phyloP scores from a whole-genome alignment of 2,888 invertebrate genomes.

The Peribatodes rhomboidaria region DNA sequence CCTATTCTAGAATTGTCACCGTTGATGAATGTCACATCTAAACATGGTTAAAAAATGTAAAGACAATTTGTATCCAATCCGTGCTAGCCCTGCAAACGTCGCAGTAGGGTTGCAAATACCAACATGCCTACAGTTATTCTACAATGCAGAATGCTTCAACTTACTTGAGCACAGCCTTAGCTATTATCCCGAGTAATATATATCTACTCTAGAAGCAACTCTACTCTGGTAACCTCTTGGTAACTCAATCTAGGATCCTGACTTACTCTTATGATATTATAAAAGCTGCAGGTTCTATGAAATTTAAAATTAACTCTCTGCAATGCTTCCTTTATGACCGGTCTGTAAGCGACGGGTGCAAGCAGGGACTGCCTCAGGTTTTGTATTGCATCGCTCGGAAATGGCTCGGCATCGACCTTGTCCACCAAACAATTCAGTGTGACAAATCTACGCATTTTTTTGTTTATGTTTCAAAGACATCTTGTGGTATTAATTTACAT shows the following conservation, averaged over 20 bases:
- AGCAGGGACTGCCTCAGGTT: constrained; percentile 68
- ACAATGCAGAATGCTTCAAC: too few species aligned
- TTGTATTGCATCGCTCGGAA: constrained; percentile 69
- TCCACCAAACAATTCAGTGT: constrained; percentile 69
- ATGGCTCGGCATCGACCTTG: constrained; percentile 61
- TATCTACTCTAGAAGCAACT: too few species aligned
- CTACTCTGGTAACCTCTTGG: not conserved
- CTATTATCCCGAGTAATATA: too few species aligned
- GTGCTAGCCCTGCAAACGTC: too few species aligned
- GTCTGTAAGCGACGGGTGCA: constrained; percentile 62
- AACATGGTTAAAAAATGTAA: too few species aligned
- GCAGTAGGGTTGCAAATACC: too few species aligned
- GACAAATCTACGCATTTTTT: constrained; percentile 75
- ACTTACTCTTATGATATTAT: constrained; percentile 64
- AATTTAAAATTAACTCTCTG: constrained; percentile 70
- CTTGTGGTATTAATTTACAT: constrained; percentile 45
- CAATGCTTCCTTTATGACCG: constrained; percentile 69
- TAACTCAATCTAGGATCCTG: not conserved
- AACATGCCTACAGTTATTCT: too few species aligned
- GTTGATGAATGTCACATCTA: too few species aligned
- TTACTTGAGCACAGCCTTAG: too few species aligned
- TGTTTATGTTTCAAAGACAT: constrained; percentile 54
- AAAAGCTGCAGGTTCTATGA: constrained; percentile 73
- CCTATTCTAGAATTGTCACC: too few species aligned
- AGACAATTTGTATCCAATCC: too few species aligned